Percentiles rank a stretch among this genome's conserved stretches.
Evolutionary conservation across 2,113 vertebrate genomes (phyloP).

Genomic region (Xyliphius kryptos): DNA sequence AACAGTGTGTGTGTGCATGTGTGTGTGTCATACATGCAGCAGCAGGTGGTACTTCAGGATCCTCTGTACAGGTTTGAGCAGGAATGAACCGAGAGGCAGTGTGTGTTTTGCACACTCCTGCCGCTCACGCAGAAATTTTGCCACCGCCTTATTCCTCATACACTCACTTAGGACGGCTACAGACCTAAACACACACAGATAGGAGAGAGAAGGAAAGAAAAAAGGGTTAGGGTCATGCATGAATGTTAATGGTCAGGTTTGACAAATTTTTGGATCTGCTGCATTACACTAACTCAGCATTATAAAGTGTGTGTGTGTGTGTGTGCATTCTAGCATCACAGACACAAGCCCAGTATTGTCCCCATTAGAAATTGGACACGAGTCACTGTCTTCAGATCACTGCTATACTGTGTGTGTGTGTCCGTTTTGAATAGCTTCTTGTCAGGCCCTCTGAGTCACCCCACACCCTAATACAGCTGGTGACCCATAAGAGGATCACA

Average conservation of each 20-base stretch:
- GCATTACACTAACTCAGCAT: too few relatives aligned
- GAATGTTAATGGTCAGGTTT: too few relatives aligned
- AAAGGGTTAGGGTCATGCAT: too few relatives aligned
- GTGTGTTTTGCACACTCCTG: slow-evolving; percentile 90
- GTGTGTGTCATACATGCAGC: too few relatives aligned
- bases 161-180: slow-evolving; percentile 93
- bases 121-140: slow-evolving; percentile 90
- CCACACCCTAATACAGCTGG: slow-evolving; percentile 19
- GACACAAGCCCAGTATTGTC: slow-evolving; percentile 66
- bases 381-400: slow-evolving; percentile 52
- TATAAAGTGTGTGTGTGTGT: too few relatives aligned
- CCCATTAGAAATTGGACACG: slow-evolving; percentile 61
- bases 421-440: slow-evolving; percentile 12
- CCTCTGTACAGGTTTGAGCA: too few relatives aligned
- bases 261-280: too few relatives aligned
- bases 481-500: slow-evolving; percentile 62
- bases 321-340: slow-evolving; percentile 50
- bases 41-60: too few relatives aligned
- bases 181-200: slow-evolving; percentile 71
- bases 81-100: slow-evolving; percentile 91
- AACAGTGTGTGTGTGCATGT: too few relatives aligned
- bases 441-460: slow-evolving; percentile 10
- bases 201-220: too few relatives aligned
- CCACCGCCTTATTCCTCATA: slow-evolving; percentile 88
- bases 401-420: too few relatives aligned